Percentiles rank a stretch among this genome's conserved stretches.
Conservation (phyloP, 2,113 vertebrate genomes). For the Varanus salvator region DNA sequence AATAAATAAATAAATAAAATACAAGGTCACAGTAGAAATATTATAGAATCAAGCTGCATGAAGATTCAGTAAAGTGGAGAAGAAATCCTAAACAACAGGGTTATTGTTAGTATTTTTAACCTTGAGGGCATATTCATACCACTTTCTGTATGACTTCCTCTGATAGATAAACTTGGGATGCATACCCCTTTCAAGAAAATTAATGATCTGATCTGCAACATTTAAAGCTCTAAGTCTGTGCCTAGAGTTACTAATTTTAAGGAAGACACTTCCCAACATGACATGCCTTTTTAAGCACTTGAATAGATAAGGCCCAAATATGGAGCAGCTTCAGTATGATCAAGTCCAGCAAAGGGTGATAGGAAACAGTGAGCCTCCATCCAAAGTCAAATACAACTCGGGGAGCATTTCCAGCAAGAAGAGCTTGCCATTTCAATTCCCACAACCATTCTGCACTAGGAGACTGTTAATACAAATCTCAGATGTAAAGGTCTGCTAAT, state of each 20-base stretch:
- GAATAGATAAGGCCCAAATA: background rate
- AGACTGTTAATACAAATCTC: constrained; percentile 40
- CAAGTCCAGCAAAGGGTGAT: background rate
- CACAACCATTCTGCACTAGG: background rate
- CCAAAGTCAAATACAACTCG: background rate
- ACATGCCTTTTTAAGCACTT: background rate
- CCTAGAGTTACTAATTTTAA: background rate
- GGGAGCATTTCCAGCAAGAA: background rate
- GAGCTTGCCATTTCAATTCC: background rate
- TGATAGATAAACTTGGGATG: background rate
- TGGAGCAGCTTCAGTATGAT: background rate
- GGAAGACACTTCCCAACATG: background rate
- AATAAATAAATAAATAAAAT: no score
- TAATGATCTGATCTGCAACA: background rate
- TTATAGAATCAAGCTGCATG: background rate
- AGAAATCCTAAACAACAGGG: background rate
- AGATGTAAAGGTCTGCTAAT: constrained; percentile 63
- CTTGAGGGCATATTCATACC: background rate
- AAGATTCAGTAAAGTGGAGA: background rate
- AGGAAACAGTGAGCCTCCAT: background rate
- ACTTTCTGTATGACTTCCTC: background rate
- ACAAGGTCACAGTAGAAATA: background rate
- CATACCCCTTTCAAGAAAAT: background rate
- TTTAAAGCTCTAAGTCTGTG: background rate
- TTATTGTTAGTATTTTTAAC: background rate